Conservation (phyloP, 2,888 invertebrate species). For the Ditula angustiorana region DNA sequence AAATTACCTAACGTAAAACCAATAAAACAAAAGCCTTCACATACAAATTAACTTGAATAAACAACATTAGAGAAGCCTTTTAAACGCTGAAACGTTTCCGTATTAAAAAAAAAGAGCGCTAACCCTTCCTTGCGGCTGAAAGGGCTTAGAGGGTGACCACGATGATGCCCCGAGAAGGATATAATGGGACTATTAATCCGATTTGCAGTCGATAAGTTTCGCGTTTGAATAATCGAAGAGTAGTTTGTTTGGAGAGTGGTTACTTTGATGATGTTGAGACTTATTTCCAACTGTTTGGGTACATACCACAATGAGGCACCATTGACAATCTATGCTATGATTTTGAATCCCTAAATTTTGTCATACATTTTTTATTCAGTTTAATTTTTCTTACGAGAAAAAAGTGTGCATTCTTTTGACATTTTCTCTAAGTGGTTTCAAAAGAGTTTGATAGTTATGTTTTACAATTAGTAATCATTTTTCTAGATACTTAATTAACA, state of each 20-base stretch:
- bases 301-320: no score
- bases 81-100: slow-evolving; percentile 7
- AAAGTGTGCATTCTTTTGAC: no score
- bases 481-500: no score
- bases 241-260: slow-evolving; percentile 12
- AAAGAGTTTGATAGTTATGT: no score
- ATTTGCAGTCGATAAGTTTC: slow-evolving; percentile 22
- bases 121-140: slow-evolving; percentile 43
- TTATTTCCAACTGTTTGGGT: no score
- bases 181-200: slow-evolving; percentile 36
- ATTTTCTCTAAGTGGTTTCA: no score
- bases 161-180: neutral
- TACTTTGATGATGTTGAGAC: neutral
- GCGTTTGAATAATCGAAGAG: slow-evolving; percentile 16
- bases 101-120: slow-evolving; percentile 36
- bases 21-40: slow-evolving; percentile 5
- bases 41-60: slow-evolving; percentile 21
- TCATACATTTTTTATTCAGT: no score
- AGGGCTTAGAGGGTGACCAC: slow-evolving; percentile 40
- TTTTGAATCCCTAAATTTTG: no score
- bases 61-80: slow-evolving; percentile 12
- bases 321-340: no score
- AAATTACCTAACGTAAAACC: neutral
- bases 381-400: no score
- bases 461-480: no score